Base-by-base conservation (phyloP, 2,113 vertebrate genomes). In the Hippolais icterina region DNA sequence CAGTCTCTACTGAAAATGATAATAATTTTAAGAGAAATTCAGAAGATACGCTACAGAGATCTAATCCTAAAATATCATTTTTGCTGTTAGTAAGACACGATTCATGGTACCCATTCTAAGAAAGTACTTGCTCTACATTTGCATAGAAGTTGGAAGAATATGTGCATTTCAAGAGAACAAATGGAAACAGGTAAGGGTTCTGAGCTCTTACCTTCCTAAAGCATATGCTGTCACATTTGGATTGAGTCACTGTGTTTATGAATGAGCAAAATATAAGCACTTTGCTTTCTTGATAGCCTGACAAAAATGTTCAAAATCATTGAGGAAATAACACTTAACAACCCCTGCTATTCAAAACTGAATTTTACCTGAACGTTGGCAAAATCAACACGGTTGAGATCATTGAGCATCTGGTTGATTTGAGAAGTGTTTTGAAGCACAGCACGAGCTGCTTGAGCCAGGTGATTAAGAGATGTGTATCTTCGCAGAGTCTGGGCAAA, bases 371-470 rank as follows among this genome's bases (percentile, higher is more conserved):
- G 99, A 96, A 99, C 99, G 88, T 99, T 99, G 94, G 99, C 99
- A 87, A 99, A 99, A 98, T 99, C 99, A 28, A 99, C 99, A 59
- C 99, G 98, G 98, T 99, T 99, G 97, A 99, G 99, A 98, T 99
- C 99, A 39, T 98, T 99, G 94, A 99, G 99, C 99, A 99, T 99
- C 99, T 99, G 99, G 98, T 99, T 99, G 97, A 99, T 99, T 95
- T 99, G 99, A 76, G 99, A 99, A 91, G 99, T 99, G 96, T 99
- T 99, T 97, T 99, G 99, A 66, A 99, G 99, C 54, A 99, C 99
- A 54, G 99, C 99, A 1, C 99, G 99, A 27, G 99, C 99, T 56
- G 99, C 99, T 97, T 99, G 99, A 94, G 99, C 99, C 98, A 99
- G 98, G 96, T 99, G 99, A 98, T 99, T 99, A 93, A 99, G 98